Evolutionary conservation across 2,113 vertebrate genomes (phyloP).

Genomic region (Psettodes erumei): DNA sequence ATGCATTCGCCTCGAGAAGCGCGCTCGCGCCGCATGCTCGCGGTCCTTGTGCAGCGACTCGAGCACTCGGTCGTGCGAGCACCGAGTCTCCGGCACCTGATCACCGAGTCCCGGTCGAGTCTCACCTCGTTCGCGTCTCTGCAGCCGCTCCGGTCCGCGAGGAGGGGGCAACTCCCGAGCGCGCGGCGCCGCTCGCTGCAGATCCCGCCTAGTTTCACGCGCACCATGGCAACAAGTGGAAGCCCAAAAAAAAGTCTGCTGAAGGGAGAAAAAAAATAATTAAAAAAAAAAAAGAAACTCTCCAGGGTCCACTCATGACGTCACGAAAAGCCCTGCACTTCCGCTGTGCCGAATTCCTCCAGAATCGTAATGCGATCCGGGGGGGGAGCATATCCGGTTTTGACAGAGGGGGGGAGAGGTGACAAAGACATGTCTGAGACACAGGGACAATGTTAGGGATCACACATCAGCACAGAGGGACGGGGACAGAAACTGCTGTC

Average conservation of each 20-base stretch:
- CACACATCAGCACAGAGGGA: no score
- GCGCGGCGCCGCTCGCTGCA: constrained; percentile 8
- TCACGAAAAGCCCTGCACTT: constrained; percentile 40
- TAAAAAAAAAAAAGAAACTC: no score
- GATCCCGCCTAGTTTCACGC: constrained; percentile 32
- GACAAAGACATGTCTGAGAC: not conserved
- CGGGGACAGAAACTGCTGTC: no score
- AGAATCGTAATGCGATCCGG: not conserved
- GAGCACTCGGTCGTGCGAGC: no score
- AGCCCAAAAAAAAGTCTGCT: no score
- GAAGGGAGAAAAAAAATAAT: not conserved
- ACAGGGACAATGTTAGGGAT: no score
- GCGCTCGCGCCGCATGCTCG: not conserved
- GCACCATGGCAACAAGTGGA: constrained; percentile 27
- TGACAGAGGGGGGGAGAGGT: not conserved
- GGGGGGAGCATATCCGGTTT: no score
- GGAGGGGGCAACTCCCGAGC: constrained; percentile 35
- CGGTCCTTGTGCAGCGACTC: not conserved
- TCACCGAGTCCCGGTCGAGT: constrained; percentile 19
- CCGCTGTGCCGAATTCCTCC: constrained; percentile 46
- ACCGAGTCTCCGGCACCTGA: no score
- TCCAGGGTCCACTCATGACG: not conserved
- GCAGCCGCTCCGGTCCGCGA: constrained; percentile 48
- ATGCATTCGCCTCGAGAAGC: not conserved
- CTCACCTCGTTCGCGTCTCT: constrained; percentile 70